Evolutionary conservation across 2,888 invertebrate species (phyloP).

Genomic region (Brachypalpus laphriformis): DNA sequence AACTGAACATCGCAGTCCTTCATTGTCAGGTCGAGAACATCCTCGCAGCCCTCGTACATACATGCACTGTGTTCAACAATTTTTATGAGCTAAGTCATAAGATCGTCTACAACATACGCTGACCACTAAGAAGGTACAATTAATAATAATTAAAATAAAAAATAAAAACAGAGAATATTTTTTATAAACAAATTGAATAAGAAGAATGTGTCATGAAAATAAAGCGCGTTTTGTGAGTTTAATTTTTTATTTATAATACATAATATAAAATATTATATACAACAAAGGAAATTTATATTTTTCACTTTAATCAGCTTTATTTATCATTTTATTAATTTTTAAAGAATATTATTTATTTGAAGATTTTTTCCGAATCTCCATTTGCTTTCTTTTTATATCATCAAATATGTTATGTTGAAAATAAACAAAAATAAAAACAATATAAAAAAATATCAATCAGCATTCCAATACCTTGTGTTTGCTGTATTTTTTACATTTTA

Average conservation of each 20-base stretch:
- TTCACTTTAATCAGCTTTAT: conserved; percentile 45
- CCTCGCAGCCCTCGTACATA: no score
- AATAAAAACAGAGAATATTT: no score
- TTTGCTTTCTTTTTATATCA: conserved; percentile 4
- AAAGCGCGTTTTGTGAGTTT: conserved; percentile 28
- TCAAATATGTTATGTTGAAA: conserved; percentile 27
- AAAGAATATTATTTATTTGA: conserved; percentile 12
- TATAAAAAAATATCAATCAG: conserved; percentile 30
- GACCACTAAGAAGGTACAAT: no score
- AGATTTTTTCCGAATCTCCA: conserved; percentile 16
- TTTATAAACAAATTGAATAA: no score
- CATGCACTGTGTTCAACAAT: no score
- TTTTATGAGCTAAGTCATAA: no score
- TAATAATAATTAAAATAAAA: no score
- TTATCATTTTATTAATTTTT: conserved; percentile 21
- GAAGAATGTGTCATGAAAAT: background rate
- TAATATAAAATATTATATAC: conserved; percentile 72
- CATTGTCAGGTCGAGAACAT: no score
- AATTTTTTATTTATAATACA: conserved; percentile 61
- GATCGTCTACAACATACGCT: no score
- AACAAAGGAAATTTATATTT: conserved; percentile 61
- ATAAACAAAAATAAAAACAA: conserved; percentile 9
- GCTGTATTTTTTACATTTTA: conserved; percentile 24
- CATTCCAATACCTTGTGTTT: conserved; percentile 1
- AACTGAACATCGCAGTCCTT: no score